Base-by-base conservation (phyloP, 1,140 invertebrate genomes). In the Brachionus angularis region DNA sequence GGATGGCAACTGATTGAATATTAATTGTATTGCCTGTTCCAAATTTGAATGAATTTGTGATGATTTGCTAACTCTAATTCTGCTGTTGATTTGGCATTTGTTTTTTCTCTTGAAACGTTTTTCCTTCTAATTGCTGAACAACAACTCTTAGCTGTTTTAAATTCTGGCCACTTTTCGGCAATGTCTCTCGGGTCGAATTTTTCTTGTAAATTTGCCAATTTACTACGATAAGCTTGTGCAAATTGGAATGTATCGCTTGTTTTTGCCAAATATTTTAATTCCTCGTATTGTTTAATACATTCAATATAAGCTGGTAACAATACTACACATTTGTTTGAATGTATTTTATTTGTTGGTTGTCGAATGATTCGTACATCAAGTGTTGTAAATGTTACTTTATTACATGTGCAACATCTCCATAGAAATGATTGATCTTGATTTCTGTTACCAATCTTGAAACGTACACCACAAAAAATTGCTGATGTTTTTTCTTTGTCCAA, bases 41-140 rank as follows among this genome's bases (percentile, higher is more conserved):
- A 55, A 18, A 34, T n/a, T 55, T 33, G 33, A n/a, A 55, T 34
- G 23, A 33, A 55, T 33, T 55, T 33, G 33, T 55, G 52, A 12
- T 33, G 12, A 18, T 55, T 31, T 14, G 33, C 14, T 5, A 55
- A 16, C 2, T 25, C 29, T 29, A 34, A 18, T 18, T 55, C 34
- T 18, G 33, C 33, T 16, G 21, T n/a, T 18, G 5, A 2, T 34
- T 55, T 55, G 3, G 23, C 25, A 1, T 27, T 14, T 14, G 10
- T 29, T 52, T 29, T 29, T 52, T 52, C 31, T 27, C 49, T 10
- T 29, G n/a, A n/a, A n/a, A n/a, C n/a, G n/a, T n/a, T n/a, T n/a
- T 52, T 52, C 14, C 4, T 7, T 42, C 39, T 8, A 7, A 42
- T 42, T 42, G 10, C 16, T 5, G 3, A 14, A 14, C 39, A 42